These are phyloP conservation scores for Poecilia gillii DNA, from an alignment of 2,797 vertebrate genomes.

Conservation along the genomic window DNA sequence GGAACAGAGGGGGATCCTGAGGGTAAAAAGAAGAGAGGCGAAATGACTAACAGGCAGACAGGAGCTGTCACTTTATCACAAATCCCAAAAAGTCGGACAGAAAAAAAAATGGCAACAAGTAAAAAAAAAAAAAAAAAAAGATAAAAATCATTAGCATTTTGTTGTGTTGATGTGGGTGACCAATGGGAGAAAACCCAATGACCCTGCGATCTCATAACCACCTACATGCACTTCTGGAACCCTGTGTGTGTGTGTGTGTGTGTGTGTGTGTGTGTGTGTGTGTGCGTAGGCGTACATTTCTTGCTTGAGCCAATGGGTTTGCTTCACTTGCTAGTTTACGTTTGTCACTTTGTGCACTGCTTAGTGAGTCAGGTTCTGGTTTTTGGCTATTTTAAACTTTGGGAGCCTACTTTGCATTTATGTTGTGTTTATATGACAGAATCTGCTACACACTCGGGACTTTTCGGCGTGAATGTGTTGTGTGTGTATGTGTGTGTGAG, in stretches of 20 bases:
- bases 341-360: background rate
- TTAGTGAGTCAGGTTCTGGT: background rate
- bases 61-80: background rate
- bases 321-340: conserved; percentile 3
- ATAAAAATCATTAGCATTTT: conserved; percentile 25
- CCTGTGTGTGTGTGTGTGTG: conserved; percentile 26
- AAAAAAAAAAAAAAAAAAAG: background rate
- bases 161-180: conserved; percentile 55
- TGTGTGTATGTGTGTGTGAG: background rate
- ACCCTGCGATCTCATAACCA: conserved; percentile 49
- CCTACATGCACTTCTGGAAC: conserved; percentile 44
- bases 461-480: background rate
- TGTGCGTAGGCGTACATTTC: conserved; percentile 23
- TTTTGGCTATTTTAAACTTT: background rate
- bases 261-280: conserved; percentile 23
- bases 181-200: conserved; percentile 53
- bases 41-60: conserved; percentile 13
- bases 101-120: background rate
- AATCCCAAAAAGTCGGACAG: background rate
- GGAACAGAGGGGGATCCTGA: conserved; percentile 11
- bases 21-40: conserved; percentile 12
- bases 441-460: background rate
- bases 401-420: background rate
- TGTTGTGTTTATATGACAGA: background rate
- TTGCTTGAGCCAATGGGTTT: conserved; percentile 8